Conservation (phyloP, 2,113 vertebrate species). For the Connochaetes taurinus region DNA sequence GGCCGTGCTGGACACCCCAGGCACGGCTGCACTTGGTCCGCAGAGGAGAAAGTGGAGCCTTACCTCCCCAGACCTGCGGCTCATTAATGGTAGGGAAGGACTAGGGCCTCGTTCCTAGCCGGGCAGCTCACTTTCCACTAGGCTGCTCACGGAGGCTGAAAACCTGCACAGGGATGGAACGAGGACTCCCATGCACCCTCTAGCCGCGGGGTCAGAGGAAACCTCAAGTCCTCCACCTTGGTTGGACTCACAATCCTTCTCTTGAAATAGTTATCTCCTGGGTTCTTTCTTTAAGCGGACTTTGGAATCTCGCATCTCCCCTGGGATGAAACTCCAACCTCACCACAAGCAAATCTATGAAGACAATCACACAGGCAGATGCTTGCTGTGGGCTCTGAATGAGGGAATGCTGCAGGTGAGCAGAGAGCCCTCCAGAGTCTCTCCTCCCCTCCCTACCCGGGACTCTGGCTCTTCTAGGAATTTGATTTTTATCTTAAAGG, state of each 20-base stretch:
- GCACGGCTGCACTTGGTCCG: accelerated
- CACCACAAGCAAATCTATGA: accelerated
- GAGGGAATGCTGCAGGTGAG: neutral
- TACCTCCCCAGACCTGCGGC: accelerated
- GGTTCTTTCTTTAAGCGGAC: neutral
- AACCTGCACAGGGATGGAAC: accelerated
- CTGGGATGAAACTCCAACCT: neutral
- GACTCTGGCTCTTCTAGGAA: too few relatives aligned
- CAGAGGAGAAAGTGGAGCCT: accelerated
- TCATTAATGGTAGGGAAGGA: accelerated
- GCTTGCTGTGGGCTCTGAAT: neutral
- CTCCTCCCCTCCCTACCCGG: too few relatives aligned
- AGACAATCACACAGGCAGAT: accelerated
- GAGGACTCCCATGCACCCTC: neutral
- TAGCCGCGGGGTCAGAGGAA: neutral
- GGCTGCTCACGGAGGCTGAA: accelerated
- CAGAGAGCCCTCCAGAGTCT: neutral
- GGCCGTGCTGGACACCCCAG: accelerated
- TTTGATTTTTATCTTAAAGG: neutral
- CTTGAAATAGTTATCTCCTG: neutral
- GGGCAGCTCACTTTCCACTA: accelerated
- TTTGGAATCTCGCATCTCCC: neutral
- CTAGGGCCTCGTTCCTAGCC: neutral
- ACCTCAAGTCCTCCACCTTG: too few relatives aligned
- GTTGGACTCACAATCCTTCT: neutral